phyloP scores from a whole-genome alignment of 2,797 vertebrate species.

The Micrastur ruficollis region DNA sequence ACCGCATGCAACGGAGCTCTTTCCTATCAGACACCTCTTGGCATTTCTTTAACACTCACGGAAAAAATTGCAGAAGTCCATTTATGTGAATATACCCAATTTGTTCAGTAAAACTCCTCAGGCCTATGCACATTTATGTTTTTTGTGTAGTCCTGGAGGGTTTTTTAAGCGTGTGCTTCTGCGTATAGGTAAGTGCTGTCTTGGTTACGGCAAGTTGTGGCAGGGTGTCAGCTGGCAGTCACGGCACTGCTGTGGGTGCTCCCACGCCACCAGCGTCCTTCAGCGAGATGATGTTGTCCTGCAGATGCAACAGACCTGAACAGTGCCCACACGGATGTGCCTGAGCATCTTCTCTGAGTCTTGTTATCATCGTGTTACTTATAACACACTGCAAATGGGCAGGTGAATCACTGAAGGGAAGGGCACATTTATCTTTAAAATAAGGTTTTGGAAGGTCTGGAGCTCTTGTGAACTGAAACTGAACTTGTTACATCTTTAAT shows the following conservation, averaged over 20 bases:
- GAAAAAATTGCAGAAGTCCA: not conserved
- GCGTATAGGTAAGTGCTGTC: not conserved
- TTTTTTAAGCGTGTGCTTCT: not conserved
- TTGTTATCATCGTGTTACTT: not conserved
- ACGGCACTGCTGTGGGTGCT: not conserved
- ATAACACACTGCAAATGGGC: not conserved
- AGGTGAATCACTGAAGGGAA: not conserved
- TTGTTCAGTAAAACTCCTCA: not conserved
- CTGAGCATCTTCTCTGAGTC: not conserved
- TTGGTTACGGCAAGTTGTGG: not conserved
- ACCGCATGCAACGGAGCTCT: not conserved
- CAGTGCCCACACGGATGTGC: not conserved
- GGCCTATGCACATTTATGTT: not conserved
- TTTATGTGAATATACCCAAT: not conserved
- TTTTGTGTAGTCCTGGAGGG: not conserved
- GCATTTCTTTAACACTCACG: not conserved
- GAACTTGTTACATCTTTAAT: not conserved
- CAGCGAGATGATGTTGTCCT: not conserved
- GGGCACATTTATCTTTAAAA: not conserved
- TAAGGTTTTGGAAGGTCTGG: not conserved
- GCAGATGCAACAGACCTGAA: not conserved
- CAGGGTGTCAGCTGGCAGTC: not conserved
- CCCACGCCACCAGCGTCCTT: not conserved
- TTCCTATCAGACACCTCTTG: not conserved
- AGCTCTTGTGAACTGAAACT: not conserved